Percentiles rank a stretch among this genome's conserved stretches.
Conservation (phyloP, 2,113 vertebrate species). For the Gallinago jamesoni region DNA sequence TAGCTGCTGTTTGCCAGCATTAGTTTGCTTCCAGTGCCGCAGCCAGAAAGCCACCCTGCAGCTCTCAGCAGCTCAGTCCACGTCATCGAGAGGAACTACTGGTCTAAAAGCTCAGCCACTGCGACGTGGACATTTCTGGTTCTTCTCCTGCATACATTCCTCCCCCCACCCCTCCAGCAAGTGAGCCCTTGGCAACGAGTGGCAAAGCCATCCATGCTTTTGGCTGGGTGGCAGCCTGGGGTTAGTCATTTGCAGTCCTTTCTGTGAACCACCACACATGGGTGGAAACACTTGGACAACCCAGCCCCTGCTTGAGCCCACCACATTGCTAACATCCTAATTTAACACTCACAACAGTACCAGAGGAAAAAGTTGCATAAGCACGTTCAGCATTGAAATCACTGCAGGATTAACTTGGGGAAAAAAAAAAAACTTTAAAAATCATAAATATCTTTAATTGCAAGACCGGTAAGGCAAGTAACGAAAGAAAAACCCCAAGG, state of each 20-base stretch:
- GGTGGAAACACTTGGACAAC: neutral
- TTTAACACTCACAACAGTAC: neutral
- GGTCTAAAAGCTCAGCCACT: neutral
- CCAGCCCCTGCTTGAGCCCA: neutral
- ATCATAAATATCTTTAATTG: neutral
- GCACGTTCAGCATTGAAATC: neutral
- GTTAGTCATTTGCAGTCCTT: neutral
- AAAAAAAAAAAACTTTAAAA: neutral
- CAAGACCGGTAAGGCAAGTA: neutral
- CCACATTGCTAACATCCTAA: neutral
- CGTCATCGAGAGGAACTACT: accelerated
- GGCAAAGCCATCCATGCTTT: neutral
- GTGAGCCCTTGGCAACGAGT: neutral
- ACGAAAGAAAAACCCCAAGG: neutral
- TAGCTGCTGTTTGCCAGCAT: neutral
- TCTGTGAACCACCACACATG: neutral
- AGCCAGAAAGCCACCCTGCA: neutral
- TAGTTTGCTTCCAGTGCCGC: neutral
- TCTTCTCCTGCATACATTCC: neutral
- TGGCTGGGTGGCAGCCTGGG: neutral
- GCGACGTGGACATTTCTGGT: accelerated
- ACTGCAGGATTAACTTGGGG: neutral
- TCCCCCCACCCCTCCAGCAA: neutral
- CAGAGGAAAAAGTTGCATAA: neutral
- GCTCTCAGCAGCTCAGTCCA: neutral